Evolutionary conservation across 2,797 vertebrate genomes (phyloP).

Genomic region (Lemur catta): DNA sequence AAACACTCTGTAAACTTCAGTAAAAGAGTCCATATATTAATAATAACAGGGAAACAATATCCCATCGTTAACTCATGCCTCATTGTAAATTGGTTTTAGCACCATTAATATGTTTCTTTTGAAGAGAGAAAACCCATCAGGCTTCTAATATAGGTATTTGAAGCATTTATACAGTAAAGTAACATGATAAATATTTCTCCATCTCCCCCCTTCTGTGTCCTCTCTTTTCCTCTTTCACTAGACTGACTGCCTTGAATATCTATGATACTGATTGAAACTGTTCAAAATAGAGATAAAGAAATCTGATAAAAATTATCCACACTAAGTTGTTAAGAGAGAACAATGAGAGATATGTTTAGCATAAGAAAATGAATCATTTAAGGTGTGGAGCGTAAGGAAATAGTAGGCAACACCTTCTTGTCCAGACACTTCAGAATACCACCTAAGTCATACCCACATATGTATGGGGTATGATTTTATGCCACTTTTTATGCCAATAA

Average conservation of each 20-base stretch:
- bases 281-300: slow-evolving; percentile 17
- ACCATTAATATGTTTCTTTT: slow-evolving; percentile 26
- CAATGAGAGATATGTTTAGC: background rate
- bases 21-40: background rate
- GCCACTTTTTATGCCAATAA: background rate
- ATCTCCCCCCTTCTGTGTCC: background rate
- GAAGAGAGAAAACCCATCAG: background rate
- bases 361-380: background rate
- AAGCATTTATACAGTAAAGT: slow-evolving; percentile 5
- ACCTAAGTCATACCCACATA: background rate
- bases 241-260: background rate
- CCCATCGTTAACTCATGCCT: background rate
- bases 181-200: background rate
- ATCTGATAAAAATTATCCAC: slow-evolving; percentile 15
- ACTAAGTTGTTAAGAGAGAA: background rate
- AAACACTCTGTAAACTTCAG: background rate
- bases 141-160: background rate
- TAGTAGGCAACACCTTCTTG: background rate
- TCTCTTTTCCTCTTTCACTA: background rate
- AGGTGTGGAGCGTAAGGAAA: background rate
- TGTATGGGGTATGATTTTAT: background rate
- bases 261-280: background rate
- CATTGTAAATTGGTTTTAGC: background rate
- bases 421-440: background rate
- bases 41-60: background rate